Percentiles rank a stretch among this genome's conserved stretches.
Conservation (phyloP, 2,888 invertebrate genomes). For the Dilophus febrilis region DNA sequence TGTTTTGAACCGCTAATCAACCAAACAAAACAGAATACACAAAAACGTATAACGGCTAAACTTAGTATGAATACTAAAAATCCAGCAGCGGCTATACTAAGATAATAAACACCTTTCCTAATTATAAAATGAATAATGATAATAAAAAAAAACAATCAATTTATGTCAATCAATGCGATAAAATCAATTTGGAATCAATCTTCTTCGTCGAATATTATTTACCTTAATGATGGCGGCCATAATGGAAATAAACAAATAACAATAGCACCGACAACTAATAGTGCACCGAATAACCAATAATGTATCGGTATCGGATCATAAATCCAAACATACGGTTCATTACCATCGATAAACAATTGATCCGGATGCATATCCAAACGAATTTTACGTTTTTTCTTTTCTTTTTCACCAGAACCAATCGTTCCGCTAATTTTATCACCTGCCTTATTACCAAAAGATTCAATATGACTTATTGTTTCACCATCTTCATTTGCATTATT, state of each 20-base stretch:
- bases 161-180: too few relatives aligned
- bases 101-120: constrained; percentile 84
- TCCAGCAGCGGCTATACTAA: constrained; percentile 86
- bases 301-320: constrained; percentile 91
- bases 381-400: constrained; percentile 72
- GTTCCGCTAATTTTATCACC: constrained; percentile 37
- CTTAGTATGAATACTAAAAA: constrained; percentile 88
- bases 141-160: constrained; percentile 3
- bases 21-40: constrained; percentile 89
- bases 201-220: too few relatives aligned
- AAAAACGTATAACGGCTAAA: constrained; percentile 71
- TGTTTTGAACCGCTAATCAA: constrained; percentile 69
- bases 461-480: constrained; percentile 37
- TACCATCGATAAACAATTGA: constrained; percentile 82
- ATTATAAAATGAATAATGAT: not conserved
- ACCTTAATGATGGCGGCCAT: constrained; percentile 77
- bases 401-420: constrained; percentile 33
- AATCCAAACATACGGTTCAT: constrained; percentile 95
- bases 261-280: constrained; percentile 81
- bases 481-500: too few relatives aligned
- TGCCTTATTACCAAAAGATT: too few relatives aligned
- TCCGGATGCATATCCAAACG: constrained; percentile 95
- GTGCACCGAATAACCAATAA: constrained; percentile 85
- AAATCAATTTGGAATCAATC: constrained; percentile 33
- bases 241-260: constrained; percentile 96